phyloP scores from a whole-genome alignment of 2,113 vertebrate genomes.

The Zapornia atra region DNA sequence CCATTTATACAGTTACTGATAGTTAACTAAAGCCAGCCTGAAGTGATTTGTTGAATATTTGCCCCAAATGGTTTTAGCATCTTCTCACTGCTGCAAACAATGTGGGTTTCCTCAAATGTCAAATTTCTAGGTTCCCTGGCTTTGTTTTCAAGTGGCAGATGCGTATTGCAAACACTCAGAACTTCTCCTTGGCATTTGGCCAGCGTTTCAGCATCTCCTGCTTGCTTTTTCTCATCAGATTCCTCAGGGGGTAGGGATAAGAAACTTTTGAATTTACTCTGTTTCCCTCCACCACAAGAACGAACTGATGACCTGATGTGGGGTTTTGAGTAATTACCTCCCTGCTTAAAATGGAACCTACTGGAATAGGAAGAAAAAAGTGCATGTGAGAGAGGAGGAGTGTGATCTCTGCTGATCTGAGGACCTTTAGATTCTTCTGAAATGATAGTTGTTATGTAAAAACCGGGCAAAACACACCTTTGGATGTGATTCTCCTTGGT shows the following conservation, averaged over 20 bases:
- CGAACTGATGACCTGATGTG: not conserved
- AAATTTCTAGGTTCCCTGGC: not conserved
- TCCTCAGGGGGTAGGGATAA: not conserved
- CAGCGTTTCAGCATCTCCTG: not conserved
- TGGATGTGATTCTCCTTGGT: not conserved
- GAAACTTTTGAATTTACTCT: not conserved
- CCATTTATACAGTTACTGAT: not conserved
- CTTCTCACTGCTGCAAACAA: not conserved
- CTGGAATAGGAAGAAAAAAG: not conserved
- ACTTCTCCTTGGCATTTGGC: not conserved
- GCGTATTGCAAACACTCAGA: not conserved
- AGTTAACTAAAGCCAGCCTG: not conserved
- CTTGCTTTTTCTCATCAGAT: not conserved
- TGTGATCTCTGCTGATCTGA: not conserved
- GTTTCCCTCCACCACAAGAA: not conserved
- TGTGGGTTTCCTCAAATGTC: not conserved
- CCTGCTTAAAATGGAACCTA: not conserved
- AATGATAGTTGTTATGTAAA: rapidly evolving
- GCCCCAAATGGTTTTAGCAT: not conserved
- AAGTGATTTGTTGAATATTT: not conserved
- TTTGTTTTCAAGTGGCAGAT: not conserved
- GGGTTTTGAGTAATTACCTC: not conserved
- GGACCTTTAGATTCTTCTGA: not conserved
- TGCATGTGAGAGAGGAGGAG: too few relatives aligned
- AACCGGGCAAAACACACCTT: not conserved